Conservation (phyloP, 2,888 invertebrate genomes). For the Drosophila demipolita region DNA sequence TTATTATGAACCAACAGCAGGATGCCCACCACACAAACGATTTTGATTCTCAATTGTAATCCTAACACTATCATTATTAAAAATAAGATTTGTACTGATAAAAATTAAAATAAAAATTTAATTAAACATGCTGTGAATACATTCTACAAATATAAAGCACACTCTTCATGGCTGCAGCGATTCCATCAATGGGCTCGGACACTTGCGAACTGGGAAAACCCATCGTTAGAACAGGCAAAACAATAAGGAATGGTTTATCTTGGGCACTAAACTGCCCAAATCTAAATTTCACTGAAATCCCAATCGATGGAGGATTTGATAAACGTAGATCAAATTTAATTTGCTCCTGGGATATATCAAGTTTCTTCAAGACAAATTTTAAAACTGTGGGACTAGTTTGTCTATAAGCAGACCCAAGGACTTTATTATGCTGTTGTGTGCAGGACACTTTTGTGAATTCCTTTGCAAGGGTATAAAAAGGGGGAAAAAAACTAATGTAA, state of each 20-base stretch:
- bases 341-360: not conserved
- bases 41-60: not conserved
- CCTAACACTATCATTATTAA: not conserved
- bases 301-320: not conserved
- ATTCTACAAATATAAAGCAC: not conserved
- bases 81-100: not conserved
- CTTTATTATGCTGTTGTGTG: not conserved
- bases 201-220: not conserved
- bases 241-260: not conserved
- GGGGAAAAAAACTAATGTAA: slow-evolving; percentile 27
- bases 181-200: not conserved
- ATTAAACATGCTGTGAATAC: not conserved
- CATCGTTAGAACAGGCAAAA: not conserved
- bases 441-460: not conserved
- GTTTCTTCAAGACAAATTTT: not conserved
- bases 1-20: not conserved
- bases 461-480: slow-evolving; percentile 12
- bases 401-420: not conserved
- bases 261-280: not conserved
- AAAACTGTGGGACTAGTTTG: not conserved
- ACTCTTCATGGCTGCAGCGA: not conserved
- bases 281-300: not conserved
- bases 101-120: too few relatives aligned
- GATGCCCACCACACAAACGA: not conserved
- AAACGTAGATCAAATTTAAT: not conserved